These are phyloP conservation scores for Dascillus cervinus DNA, from an alignment of 2,888 invertebrate genomes.

Conservation along the genomic window DNA sequence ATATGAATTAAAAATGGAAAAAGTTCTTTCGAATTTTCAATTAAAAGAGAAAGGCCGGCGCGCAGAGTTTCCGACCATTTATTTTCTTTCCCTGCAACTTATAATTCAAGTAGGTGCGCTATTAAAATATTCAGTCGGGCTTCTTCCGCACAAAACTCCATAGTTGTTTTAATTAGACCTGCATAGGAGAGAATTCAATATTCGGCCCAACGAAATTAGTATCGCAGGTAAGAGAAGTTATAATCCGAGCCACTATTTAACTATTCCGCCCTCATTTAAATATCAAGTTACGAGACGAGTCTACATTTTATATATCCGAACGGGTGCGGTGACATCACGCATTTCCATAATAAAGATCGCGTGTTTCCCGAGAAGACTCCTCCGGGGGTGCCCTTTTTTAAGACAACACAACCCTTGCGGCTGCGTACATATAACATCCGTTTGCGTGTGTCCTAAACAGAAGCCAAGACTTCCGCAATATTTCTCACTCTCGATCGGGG, in stretches of 20 bases:
- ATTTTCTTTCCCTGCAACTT: conserved; percentile 21
- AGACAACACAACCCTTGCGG: conserved; percentile 15
- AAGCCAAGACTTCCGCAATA: conserved; percentile 37
- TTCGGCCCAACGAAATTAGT: conserved; percentile 32
- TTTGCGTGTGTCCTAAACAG: conserved; percentile 37
- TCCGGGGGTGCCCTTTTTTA: conserved; percentile 17
- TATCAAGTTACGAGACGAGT: conserved; percentile 17
- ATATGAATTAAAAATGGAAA: too few relatives aligned
- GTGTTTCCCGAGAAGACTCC: conserved; percentile 17
- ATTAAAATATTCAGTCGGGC: conserved; percentile 34
- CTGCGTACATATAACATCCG: conserved; percentile 17
- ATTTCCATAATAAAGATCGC: conserved; percentile 23
- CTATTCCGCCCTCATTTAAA: conserved; percentile 18
- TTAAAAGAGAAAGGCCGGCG: conserved; percentile 13
- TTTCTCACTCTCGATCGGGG: conserved; percentile 36
- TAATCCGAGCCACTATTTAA: conserved; percentile 16
- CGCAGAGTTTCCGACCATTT: conserved; percentile 20
- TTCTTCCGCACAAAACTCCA: conserved; percentile 32
- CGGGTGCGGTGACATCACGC: conserved; percentile 22
- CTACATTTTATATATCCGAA: too few relatives aligned
- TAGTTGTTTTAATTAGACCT: conserved; percentile 36
- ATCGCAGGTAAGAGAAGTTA: conserved; percentile 15
- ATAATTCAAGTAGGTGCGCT: conserved; percentile 25
- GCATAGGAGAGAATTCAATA: conserved; percentile 29
- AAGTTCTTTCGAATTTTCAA: too few relatives aligned